A percentile compares a stretch with the other conserved stretches of the same genome.
These are phyloP conservation scores for Propithecus coquereli DNA, from an alignment of 2,113 vertebrate species.

Conservation along the genomic window DNA sequence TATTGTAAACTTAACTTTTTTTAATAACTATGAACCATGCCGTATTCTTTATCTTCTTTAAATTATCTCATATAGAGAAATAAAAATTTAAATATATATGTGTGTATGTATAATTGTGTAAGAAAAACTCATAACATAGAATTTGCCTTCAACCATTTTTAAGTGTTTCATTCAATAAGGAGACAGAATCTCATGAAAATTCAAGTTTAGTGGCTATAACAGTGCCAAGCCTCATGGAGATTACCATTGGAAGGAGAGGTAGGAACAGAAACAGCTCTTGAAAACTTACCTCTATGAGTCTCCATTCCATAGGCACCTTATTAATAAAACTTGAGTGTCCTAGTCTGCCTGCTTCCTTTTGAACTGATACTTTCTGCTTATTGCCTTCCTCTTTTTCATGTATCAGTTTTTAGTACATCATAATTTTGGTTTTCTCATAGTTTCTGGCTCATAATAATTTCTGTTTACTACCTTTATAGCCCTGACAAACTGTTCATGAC, in stretches of 20 bases:
- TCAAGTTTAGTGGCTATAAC: background rate
- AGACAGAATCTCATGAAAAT: background rate
- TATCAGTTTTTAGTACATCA: background rate
- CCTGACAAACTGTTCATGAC: background rate
- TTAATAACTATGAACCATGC: background rate
- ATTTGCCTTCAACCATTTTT: background rate
- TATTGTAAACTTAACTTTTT: background rate
- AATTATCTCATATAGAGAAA: background rate
- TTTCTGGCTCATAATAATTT: constrained; percentile 21
- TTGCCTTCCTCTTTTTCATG: background rate
- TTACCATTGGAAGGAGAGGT: background rate
- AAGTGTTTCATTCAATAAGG: background rate
- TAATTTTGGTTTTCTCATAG: constrained; percentile 34
- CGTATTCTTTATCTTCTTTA: constrained; percentile 8
- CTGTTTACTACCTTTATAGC: background rate
- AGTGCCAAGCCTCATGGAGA: background rate
- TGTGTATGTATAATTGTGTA: background rate
- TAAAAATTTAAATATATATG: background rate
- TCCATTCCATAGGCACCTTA: background rate
- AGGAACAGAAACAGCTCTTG: background rate
- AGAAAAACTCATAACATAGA: background rate
- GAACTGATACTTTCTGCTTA: background rate
- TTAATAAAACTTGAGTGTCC: background rate
- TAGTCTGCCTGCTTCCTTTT: background rate
- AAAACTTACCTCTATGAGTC: background rate